Conservation (phyloP, 1,140 invertebrate genomes). For the Cardiocondyla obscurior region DNA sequence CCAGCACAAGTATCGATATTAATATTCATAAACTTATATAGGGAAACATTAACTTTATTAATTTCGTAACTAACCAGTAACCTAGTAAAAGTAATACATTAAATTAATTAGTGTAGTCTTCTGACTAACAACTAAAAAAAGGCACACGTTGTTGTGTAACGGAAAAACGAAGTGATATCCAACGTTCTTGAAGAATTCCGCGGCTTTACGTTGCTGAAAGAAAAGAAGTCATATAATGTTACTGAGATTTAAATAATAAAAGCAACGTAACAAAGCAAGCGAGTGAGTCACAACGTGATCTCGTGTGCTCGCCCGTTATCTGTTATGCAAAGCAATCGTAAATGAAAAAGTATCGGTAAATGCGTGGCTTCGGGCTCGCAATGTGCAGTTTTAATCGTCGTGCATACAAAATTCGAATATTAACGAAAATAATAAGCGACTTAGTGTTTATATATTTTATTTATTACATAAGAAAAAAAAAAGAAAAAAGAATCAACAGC, state of each 20-base stretch:
- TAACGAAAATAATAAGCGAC: too few relatives aligned
- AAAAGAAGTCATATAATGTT: not conserved
- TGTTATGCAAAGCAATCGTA: constrained; percentile 6
- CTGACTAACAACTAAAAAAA: not conserved
- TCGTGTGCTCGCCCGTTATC: not conserved
- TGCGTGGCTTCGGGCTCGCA: not conserved
- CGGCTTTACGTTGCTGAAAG: not conserved
- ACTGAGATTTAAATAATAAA: not conserved
- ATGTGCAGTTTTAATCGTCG: not conserved
- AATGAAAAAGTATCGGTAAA: not conserved
- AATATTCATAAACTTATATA: not conserved
- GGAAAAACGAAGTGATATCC: not conserved
- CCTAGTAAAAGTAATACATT: too few relatives aligned
- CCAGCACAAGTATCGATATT: not conserved
- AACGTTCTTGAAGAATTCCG: not conserved
- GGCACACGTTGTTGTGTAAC: not conserved
- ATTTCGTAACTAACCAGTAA: not conserved
- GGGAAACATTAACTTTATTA: not conserved
- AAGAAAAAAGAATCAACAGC: not conserved
- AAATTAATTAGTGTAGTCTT: too few relatives aligned
- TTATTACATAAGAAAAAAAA: not conserved
- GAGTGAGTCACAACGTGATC: not conserved
- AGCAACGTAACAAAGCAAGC: not conserved
- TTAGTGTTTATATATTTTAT: not conserved
- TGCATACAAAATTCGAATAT: too few relatives aligned